A percentile compares a stretch with the other conserved stretches of the same genome.
phyloP scores from a whole-genome alignment of 2,113 vertebrate species.

The Bettongia penicillata region DNA sequence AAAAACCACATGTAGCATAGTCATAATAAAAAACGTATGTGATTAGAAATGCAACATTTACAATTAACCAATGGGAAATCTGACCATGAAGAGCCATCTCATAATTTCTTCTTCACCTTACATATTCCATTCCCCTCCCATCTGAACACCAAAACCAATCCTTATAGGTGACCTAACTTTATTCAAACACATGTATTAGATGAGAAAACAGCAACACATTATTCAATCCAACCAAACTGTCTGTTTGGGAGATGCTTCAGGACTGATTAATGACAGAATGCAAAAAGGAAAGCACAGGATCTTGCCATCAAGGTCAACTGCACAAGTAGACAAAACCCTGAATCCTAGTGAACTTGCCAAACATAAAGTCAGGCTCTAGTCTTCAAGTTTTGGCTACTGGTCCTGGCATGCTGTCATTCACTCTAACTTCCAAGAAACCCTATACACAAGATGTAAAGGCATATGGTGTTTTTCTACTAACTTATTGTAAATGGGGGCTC shows the following conservation, averaged over 20 bases:
- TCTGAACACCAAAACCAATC: not conserved
- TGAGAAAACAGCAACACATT: slow-evolving; percentile 38
- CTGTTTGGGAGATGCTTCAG: slow-evolving; percentile 50
- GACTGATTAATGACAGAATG: slow-evolving; percentile 53
- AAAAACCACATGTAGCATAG: slow-evolving; percentile 9
- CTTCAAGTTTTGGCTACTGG: slow-evolving; percentile 33
- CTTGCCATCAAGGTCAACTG: slow-evolving; percentile 51
- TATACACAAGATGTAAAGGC: slow-evolving; percentile 64
- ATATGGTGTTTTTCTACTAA: slow-evolving; percentile 44
- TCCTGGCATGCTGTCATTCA: slow-evolving; percentile 5
- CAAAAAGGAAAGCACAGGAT: slow-evolving; percentile 40
- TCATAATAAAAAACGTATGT: not conserved
- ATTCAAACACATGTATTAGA: slow-evolving; percentile 27
- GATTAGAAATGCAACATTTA: not conserved
- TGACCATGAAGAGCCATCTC: slow-evolving; percentile 17
- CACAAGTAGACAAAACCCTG: not conserved
- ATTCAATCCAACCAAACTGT: slow-evolving; percentile 42
- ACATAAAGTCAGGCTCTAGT: slow-evolving; percentile 42
- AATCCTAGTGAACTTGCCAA: slow-evolving; percentile 10
- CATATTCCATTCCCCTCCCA: not conserved
- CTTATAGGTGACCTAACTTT: slow-evolving; percentile 23
- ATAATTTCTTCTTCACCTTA: not conserved
- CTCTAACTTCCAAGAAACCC: slow-evolving; percentile 43
- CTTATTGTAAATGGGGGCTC: slow-evolving; percentile 14
- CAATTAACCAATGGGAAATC: not conserved